phyloP scores from a whole-genome alignment of 2,888 invertebrate species.

The Drosophila basisetae region DNA sequence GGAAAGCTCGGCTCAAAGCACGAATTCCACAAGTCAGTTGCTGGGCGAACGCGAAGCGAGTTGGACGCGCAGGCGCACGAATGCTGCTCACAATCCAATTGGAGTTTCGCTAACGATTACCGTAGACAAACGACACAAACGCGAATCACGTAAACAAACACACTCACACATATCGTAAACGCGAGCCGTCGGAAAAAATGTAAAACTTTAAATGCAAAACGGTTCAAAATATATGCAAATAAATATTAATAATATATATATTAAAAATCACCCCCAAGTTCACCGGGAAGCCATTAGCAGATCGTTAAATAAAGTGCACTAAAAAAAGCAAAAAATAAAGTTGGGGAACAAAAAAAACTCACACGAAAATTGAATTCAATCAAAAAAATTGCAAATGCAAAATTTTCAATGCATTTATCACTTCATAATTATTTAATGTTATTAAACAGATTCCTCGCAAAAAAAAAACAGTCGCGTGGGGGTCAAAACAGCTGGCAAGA shows the following conservation, averaged over 20 bases:
- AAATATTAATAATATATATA: constrained; percentile 10
- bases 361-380: constrained; percentile 64
- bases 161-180: constrained; percentile 6
- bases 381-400: constrained; percentile 48
- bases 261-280: constrained; percentile 40
- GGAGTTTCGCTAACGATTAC: constrained; percentile 32
- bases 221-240: constrained; percentile 25
- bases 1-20: constrained; percentile 28
- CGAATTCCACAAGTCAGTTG: constrained; percentile 54
- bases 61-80: constrained; percentile 73
- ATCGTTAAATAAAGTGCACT: constrained; percentile 44
- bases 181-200: constrained; percentile 52
- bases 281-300: constrained; percentile 48
- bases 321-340: constrained; percentile 35
- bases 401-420: constrained; percentile 59
- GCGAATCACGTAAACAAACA: constrained; percentile 41
- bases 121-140: constrained; percentile 28
- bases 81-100: constrained; percentile 28
- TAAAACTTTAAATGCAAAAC: constrained; percentile 31
- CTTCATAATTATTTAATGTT: constrained; percentile 65
- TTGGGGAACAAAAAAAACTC: constrained; percentile 44
- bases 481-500: constrained; percentile 36
- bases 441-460: constrained; percentile 62
- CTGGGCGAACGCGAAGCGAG: constrained; percentile 62
- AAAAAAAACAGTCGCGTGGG: constrained; percentile 52